Percentiles rank a stretch among this genome's conserved stretches.
Conservation (phyloP, 2,113 vertebrate species). For the Ursus arctos region DNA sequence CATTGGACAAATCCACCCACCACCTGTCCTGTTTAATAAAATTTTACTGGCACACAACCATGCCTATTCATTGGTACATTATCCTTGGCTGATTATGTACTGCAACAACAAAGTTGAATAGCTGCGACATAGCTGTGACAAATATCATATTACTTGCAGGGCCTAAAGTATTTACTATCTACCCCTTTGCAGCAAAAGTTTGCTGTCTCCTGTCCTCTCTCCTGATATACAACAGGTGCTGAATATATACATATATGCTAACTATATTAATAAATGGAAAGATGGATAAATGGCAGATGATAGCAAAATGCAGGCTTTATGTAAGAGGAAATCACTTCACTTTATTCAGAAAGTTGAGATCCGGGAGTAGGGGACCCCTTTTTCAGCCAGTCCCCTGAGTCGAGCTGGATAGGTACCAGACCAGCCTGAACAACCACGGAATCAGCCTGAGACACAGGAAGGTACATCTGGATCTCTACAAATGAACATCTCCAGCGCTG, state of each 20-base stretch:
- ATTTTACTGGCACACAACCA: background rate
- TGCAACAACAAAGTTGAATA: background rate
- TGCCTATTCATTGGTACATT: background rate
- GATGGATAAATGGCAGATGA: background rate
- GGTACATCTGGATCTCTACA: too few species aligned
- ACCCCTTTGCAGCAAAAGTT: background rate
- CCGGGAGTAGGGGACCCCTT: too few species aligned
- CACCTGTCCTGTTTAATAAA: background rate
- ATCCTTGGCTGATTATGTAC: background rate
- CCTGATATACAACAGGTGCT: background rate
- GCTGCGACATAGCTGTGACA: background rate
- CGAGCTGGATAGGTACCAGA: too few species aligned
- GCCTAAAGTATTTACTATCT: constrained; percentile 11
- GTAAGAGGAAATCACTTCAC: background rate
- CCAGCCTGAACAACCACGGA: too few species aligned
- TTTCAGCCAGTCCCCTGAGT: too few species aligned
- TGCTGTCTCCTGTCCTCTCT: background rate
- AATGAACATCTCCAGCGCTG: too few species aligned
- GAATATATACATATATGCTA: background rate
- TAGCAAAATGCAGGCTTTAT: background rate
- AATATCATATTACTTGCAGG: background rate
- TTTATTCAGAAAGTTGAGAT: background rate
- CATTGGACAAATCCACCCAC: background rate
- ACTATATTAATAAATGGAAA: constrained; percentile 36
- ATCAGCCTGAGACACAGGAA: too few species aligned